phyloP scores from a whole-genome alignment of 1,140 invertebrate genomes.

The Eulimnadia texana region DNA sequence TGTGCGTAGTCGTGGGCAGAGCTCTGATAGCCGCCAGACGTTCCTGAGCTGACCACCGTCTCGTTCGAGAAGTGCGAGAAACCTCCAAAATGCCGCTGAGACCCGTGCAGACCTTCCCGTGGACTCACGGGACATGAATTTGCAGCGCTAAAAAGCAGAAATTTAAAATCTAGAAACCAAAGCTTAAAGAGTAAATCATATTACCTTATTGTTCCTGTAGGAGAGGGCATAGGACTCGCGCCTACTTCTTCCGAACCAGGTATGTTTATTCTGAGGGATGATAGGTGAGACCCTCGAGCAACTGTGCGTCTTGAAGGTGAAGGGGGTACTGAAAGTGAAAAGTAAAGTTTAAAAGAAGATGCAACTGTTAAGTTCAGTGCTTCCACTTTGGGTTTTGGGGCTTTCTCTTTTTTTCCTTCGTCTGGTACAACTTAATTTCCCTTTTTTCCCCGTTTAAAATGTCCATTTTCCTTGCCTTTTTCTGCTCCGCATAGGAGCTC shows the following conservation, averaged over 20 bases:
- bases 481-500: no score
- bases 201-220: slow-evolving; percentile 63
- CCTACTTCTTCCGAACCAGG: slow-evolving; percentile 55
- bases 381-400: no score
- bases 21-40: background rate
- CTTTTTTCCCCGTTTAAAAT: no score
- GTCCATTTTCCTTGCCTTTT: no score
- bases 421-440: no score
- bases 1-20: background rate
- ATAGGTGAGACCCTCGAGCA: slow-evolving; percentile 23
- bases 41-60: background rate
- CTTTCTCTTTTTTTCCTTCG: no score
- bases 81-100: slow-evolving; percentile 9
- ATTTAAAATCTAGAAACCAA: slow-evolving; percentile 13
- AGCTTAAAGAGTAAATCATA: background rate
- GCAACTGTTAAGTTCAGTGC: no score
- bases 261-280: slow-evolving; percentile 67
- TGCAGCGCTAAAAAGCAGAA: slow-evolving; percentile 46
- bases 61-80: slow-evolving; percentile 9
- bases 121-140: slow-evolving; percentile 96
- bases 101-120: slow-evolving; percentile 34
- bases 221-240: slow-evolving; percentile 80
- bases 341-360: background rate
- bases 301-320: slow-evolving; percentile 18
- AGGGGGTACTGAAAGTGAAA: slow-evolving; percentile 3